These are phyloP conservation scores for Periophthalmodon schlosseri DNA, from an alignment of 2,113 vertebrate species.

Conservation along the genomic window DNA sequence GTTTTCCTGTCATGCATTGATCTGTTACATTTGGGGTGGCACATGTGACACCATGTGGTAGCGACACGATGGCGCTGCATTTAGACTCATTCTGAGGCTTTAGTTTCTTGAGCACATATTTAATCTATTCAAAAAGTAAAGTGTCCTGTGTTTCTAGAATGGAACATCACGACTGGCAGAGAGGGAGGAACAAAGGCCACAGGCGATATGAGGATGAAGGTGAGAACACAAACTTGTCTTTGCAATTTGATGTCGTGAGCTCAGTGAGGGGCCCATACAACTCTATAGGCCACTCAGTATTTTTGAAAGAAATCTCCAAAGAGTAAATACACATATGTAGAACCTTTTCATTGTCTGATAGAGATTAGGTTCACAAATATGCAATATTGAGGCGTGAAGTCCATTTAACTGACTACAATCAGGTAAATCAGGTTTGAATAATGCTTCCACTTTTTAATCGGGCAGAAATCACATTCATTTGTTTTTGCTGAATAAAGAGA, in stretches of 20 bases:
- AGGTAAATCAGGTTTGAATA: too few species aligned
- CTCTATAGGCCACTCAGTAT: neutral
- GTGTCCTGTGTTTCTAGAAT: slow-evolving; percentile 46
- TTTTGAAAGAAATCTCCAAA: too few species aligned
- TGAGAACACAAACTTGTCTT: slow-evolving; percentile 31
- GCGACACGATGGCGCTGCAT: neutral
- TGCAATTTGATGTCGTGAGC: neutral
- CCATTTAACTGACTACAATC: too few species aligned
- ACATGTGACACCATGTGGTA: slow-evolving; percentile 32
- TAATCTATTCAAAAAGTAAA: neutral
- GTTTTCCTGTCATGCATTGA: slow-evolving; percentile 52
- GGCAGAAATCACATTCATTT: too few species aligned
- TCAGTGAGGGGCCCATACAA: neutral
- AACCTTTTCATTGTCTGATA: too few species aligned
- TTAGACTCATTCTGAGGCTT: neutral
- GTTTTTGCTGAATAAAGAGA: too few species aligned
- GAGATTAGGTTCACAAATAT: too few species aligned
- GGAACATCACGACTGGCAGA: slow-evolving; percentile 66
- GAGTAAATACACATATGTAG: too few species aligned
- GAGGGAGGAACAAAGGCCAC: slow-evolving; percentile 59
- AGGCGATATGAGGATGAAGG: slow-evolving; percentile 62
- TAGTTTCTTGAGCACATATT: neutral
- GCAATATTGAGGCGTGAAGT: too few species aligned
- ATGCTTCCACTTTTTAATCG: too few species aligned
- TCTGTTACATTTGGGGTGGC: slow-evolving; percentile 1